These are phyloP conservation scores for Karalla daura DNA, from an alignment of 2,797 vertebrate genomes.

Conservation along the genomic window DNA sequence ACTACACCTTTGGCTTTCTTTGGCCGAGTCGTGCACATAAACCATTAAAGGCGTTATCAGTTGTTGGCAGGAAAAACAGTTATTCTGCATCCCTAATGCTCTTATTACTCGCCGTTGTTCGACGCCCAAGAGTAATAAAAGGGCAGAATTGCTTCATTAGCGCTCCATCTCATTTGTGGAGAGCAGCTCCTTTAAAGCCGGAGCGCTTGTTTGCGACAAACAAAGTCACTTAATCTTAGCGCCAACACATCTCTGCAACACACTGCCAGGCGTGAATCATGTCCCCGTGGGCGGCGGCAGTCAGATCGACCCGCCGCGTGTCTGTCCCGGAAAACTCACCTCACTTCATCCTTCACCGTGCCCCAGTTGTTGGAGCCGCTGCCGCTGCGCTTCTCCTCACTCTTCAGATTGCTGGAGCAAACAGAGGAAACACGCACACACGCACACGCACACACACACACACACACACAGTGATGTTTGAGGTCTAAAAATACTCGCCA, in stretches of 20 bases:
- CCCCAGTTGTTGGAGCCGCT: conserved; percentile 96
- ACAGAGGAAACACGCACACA: conserved; percentile 2
- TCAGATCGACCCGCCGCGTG: conserved; percentile 12
- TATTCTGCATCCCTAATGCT: no score
- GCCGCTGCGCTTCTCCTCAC: conserved; percentile 94
- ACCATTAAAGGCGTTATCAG: no score
- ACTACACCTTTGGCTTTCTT: no score
- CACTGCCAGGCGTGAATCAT: neutral
- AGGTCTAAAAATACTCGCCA: neutral
- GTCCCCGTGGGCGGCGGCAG: neutral
- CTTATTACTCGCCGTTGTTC: neutral
- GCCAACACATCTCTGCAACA: neutral
- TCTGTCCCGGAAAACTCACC: conserved; percentile 83
- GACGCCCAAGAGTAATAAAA: neutral
- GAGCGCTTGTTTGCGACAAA: neutral
- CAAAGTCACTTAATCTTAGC: neutral
- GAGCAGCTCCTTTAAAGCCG: neutral
- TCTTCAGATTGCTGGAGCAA: conserved; percentile 91
- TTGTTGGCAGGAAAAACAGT: no score
- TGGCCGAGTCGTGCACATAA: no score
- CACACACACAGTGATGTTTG: neutral
- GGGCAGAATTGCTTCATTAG: neutral
- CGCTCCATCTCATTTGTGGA: no score
- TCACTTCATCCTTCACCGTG: conserved; percentile 94
- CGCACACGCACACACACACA: neutral